Percentiles rank a stretch among this genome's conserved stretches.
Conservation (phyloP, 2,113 vertebrate species). For the Puffinus mauretanicus region DNA sequence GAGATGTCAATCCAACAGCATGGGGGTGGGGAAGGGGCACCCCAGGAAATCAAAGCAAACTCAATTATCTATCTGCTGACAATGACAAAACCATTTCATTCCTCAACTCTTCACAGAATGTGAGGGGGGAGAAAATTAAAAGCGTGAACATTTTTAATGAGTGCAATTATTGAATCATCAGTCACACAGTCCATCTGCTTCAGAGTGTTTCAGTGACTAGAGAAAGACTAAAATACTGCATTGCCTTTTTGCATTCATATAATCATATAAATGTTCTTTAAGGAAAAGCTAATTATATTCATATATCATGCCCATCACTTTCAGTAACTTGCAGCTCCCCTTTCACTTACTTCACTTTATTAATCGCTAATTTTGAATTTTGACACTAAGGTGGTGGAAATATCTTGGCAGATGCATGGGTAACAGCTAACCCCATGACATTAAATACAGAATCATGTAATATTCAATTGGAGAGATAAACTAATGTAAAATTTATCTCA, state of each 20-base stretch:
- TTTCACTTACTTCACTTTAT: slow-evolving; percentile 54
- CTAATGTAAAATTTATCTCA: slow-evolving; percentile 53
- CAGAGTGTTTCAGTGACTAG: slow-evolving; percentile 59
- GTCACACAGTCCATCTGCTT: slow-evolving; percentile 80
- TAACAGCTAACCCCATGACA: slow-evolving; percentile 10
- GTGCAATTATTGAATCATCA: slow-evolving; percentile 79
- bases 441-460: slow-evolving; percentile 32
- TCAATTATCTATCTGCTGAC: slow-evolving; percentile 76
- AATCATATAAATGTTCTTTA: slow-evolving; percentile 70
- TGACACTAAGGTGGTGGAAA: slow-evolving; percentile 43
- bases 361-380: slow-evolving; percentile 55
- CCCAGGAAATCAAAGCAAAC: slow-evolving; percentile 75
- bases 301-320: slow-evolving; percentile 50
- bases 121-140: slow-evolving; percentile 68
- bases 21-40: slow-evolving; percentile 32
- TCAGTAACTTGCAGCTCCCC: slow-evolving; percentile 31
- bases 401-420: slow-evolving; percentile 17
- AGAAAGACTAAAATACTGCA: slow-evolving; percentile 67
- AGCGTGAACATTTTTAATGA: slow-evolving; percentile 81
- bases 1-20: slow-evolving; percentile 57
- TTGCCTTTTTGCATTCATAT: slow-evolving; percentile 63
- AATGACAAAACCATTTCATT: slow-evolving; percentile 75
- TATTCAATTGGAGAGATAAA: slow-evolving; percentile 53
- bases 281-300: slow-evolving; percentile 61
- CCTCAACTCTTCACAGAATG: slow-evolving; percentile 69